Percentiles rank a stretch among this genome's conserved stretches.
phyloP scores from a whole-genome alignment of 2,888 invertebrate species.

The Brachynemurus nebulosus region DNA sequence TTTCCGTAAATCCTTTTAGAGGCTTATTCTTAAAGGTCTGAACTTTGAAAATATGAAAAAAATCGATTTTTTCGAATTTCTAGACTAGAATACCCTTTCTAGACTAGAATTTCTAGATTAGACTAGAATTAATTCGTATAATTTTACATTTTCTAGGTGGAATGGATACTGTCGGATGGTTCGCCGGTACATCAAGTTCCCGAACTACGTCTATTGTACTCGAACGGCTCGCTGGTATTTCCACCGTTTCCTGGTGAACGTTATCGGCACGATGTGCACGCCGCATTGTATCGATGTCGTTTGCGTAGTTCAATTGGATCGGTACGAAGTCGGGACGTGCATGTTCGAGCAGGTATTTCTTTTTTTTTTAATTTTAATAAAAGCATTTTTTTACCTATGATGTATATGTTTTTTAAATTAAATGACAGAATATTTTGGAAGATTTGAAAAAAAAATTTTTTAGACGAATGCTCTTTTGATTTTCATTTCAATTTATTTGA shows the following conservation, averaged over 20 bases:
- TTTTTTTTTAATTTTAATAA: conserved; percentile 11
- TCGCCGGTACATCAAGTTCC: conserved; percentile 49
- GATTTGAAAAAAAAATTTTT: no score
- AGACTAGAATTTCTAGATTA: no score
- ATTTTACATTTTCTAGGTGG: conserved; percentile 37
- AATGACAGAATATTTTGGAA: not conserved
- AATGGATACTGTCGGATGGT: conserved; percentile 63
- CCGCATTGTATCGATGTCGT: conserved; percentile 62
- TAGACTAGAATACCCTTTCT: no score
- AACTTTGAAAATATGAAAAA: no score
- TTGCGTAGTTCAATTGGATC: conserved; percentile 57
- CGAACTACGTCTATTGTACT: conserved; percentile 58
- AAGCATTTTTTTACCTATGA: not conserved
- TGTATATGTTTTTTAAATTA: no score
- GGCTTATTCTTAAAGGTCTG: no score
- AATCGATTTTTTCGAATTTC: no score
- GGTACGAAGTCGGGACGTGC: conserved; percentile 72
- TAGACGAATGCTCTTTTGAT: no score
- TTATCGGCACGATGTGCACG: conserved; percentile 74
- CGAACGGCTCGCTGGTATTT: conserved; percentile 77
- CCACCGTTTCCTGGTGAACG: conserved; percentile 68
- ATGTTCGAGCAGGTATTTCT: conserved; percentile 74
- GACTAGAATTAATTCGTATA: no score
- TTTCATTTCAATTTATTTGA: no score
- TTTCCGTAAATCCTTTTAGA: no score